Percentiles rank a stretch among this genome's conserved stretches.
Conservation (phyloP, 2,113 vertebrate genomes). For the Pholis gunnellus region DNA sequence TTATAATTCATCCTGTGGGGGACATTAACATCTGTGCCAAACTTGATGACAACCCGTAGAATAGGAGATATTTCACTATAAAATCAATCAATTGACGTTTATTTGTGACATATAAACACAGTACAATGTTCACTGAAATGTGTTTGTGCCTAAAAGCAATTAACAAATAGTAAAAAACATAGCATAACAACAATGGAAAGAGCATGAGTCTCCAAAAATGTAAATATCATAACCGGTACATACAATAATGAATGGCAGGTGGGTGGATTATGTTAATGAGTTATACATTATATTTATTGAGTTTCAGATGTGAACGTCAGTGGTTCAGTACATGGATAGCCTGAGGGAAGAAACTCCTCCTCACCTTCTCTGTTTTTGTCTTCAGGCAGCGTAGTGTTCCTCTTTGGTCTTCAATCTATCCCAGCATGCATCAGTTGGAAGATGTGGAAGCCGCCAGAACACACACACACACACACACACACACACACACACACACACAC, state of each 20-base stretch:
- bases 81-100: too few relatives aligned
- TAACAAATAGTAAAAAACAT: background rate
- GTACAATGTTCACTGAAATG: too few relatives aligned
- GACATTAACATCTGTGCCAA: background rate
- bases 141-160: background rate
- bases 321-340: background rate
- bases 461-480: background rate
- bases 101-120: background rate
- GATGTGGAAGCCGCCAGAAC: background rate
- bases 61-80: background rate
- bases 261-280: background rate
- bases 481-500: too few relatives aligned
- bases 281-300: background rate
- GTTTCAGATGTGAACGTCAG: background rate
- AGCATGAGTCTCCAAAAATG: background rate
- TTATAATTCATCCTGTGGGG: background rate
- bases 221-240: background rate
- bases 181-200: background rate
- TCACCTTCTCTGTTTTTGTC: background rate
- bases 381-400: background rate
- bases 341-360: background rate
- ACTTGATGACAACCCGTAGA: background rate
- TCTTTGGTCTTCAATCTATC: background rate
- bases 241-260: background rate
- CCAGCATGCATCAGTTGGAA: conserved; percentile 10